These are phyloP conservation scores for Lapara coniferarum DNA, from an alignment of 2,888 invertebrate species.

Conservation along the genomic window DNA sequence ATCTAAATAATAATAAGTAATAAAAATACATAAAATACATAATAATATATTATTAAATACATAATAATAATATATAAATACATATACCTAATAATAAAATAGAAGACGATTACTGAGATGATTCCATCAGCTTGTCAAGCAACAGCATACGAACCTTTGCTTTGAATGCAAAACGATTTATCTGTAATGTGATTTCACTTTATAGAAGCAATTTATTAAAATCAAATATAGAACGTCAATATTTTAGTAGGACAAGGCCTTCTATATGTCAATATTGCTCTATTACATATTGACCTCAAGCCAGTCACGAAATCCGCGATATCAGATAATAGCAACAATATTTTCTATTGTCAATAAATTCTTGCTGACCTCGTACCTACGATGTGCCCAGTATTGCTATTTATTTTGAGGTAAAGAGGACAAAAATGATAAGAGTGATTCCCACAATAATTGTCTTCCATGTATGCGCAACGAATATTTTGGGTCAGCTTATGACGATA, in stretches of 20 bases:
- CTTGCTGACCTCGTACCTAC: slow-evolving; percentile 58
- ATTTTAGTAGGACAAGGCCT: slow-evolving; percentile 63
- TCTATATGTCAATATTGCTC: slow-evolving; percentile 67
- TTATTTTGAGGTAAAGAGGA: slow-evolving; percentile 14
- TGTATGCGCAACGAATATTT: slow-evolving; percentile 65
- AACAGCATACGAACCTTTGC: too few relatives aligned
- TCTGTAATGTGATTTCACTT: background rate
- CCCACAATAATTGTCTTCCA: slow-evolving; percentile 60
- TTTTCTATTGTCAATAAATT: slow-evolving; percentile 66
- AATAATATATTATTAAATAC: too few relatives aligned
- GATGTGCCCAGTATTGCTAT: slow-evolving; percentile 1
- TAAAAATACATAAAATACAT: too few relatives aligned
- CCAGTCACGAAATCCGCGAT: slow-evolving; percentile 70
- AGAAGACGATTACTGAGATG: too few relatives aligned
- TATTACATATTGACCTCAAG: slow-evolving; percentile 67
- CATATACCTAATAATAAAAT: too few relatives aligned
- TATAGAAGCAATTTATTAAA: background rate
- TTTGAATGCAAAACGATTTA: too few relatives aligned
- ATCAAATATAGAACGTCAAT: slow-evolving; percentile 25
- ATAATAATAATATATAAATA: too few relatives aligned
- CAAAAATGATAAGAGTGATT: slow-evolving; percentile 35
- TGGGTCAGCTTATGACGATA: slow-evolving; percentile 68
- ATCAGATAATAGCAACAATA: slow-evolving; percentile 70
- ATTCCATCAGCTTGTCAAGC: too few relatives aligned
- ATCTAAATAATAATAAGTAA: too few relatives aligned